These are phyloP conservation scores for Upupa epops DNA, from an alignment of 2,113 vertebrate species.

Conservation along the genomic window DNA sequence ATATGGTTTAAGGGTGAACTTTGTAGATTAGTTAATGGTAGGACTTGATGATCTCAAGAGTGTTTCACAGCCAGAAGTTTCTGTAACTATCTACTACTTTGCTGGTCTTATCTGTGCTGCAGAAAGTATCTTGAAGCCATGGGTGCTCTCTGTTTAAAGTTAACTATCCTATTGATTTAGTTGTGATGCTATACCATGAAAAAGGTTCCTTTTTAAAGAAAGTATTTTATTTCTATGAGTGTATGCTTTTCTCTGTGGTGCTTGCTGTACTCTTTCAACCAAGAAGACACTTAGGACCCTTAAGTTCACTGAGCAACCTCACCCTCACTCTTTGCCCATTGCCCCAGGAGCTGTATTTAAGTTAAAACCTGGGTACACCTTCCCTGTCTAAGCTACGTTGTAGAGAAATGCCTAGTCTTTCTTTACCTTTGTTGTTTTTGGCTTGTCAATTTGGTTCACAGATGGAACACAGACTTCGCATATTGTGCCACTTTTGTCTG, in stretches of 20 bases:
- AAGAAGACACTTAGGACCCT: neutral
- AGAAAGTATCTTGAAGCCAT: neutral
- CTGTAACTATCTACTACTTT: neutral
- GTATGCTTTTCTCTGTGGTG: neutral
- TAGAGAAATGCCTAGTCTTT: neutral
- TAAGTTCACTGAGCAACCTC: neutral
- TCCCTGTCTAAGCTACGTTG: neutral
- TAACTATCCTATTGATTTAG: neutral
- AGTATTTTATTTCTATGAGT: neutral
- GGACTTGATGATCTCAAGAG: too few relatives aligned
- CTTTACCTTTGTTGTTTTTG: neutral
- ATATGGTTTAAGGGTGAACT: too few relatives aligned
- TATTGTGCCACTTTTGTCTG: neutral
- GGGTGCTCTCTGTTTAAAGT: neutral
- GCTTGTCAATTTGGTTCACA: neutral
- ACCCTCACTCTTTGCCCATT: neutral
- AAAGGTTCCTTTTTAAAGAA: neutral
- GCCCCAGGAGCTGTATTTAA: neutral
- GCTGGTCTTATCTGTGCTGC: neutral
- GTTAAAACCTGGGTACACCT: neutral
- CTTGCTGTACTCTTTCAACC: neutral
- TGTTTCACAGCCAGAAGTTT: too few relatives aligned
- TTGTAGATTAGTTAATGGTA: too few relatives aligned
- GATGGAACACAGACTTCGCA: neutral
- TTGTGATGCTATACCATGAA: neutral